These are phyloP conservation scores for Diplosoma virens DNA, from an alignment of 23 tunicate species.

Conservation along the genomic window DNA sequence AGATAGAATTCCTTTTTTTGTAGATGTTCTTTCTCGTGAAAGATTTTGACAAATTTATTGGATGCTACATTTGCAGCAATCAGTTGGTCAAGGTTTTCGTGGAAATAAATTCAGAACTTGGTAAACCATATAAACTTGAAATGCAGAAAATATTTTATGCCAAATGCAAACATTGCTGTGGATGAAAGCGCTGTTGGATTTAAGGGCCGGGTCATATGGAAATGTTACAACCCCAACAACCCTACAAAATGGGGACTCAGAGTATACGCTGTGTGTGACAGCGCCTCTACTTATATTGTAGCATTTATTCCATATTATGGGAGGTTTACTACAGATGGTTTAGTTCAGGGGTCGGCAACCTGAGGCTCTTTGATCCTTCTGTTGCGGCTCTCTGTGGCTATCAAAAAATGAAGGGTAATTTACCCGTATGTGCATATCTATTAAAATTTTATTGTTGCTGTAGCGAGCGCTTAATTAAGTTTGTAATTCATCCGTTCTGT, in stretches of 20 bases:
- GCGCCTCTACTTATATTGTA: conserved; percentile 17
- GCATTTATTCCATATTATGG: conserved; percentile 26
- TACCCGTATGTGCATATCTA: too few relatives aligned
- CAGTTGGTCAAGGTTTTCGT: conserved; percentile 29
- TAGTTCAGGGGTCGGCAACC: too few relatives aligned
- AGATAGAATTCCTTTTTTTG: conserved; percentile 37
- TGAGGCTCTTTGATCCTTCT: too few relatives aligned
- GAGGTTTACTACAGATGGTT: conserved; percentile 8
- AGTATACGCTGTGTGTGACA: conserved; percentile 18
- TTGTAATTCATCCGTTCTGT: too few relatives aligned
- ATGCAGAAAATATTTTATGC: conserved; percentile 27
- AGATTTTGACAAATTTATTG: conserved; percentile 29
- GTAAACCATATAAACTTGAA: conserved; percentile 21
- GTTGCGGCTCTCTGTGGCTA: too few relatives aligned
- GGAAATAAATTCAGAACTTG: conserved; percentile 22
- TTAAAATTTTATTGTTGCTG: too few relatives aligned
- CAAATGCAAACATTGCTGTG: conserved; percentile 20
- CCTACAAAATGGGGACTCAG: conserved; percentile 26
- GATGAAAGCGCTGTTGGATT: conserved; percentile 34
- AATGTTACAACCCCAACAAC: conserved; percentile 30
- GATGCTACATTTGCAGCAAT: conserved; percentile 19
- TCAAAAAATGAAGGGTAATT: too few relatives aligned
- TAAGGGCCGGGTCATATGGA: conserved; percentile 28
- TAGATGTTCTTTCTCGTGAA: conserved; percentile 31
- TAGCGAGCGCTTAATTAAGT: too few relatives aligned